A percentile compares a stretch with the other conserved stretches of the same genome.
Evolutionary conservation across 1,140 invertebrate species (phyloP).

Genomic region (Eubasilissa regina): DNA sequence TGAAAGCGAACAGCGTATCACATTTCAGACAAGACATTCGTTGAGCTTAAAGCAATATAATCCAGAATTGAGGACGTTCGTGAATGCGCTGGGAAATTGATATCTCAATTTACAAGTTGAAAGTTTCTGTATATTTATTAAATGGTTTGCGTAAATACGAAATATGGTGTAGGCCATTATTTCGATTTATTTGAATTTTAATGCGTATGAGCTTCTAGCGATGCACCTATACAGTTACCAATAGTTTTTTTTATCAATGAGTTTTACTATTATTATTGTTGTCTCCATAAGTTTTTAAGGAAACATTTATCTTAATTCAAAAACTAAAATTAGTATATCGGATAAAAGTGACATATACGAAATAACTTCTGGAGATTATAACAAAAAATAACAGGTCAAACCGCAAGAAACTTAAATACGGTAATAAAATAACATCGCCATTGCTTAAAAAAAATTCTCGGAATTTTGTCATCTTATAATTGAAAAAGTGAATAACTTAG

Average conservation of each 20-base stretch:
- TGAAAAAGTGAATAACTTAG: no score
- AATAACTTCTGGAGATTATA: no score
- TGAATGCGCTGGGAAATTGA: slow-evolving; percentile 30
- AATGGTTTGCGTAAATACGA: slow-evolving; percentile 9
- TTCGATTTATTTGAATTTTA: slow-evolving; percentile 17
- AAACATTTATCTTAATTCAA: no score
- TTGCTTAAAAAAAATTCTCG: no score
- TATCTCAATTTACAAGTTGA: slow-evolving; percentile 38
- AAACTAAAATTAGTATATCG: no score
- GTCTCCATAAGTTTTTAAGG: no score
- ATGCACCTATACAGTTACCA: neutral
- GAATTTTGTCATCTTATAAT: no score
- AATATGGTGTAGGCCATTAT: neutral
- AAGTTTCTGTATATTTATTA: slow-evolving; percentile 27
- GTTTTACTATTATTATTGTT: neutral
- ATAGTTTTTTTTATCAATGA: neutral
- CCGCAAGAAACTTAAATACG: no score
- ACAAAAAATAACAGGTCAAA: no score
- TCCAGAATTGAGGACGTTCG: slow-evolving; percentile 25
- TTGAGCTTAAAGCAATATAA: slow-evolving; percentile 24
- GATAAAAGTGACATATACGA: no score
- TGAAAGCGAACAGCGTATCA: slow-evolving; percentile 1
- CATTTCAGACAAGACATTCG: slow-evolving; percentile 5
- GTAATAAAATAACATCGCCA: no score
- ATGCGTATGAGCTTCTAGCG: neutral